phyloP scores from a whole-genome alignment of 2,888 invertebrate genomes.

The Hyles lineata region DNA sequence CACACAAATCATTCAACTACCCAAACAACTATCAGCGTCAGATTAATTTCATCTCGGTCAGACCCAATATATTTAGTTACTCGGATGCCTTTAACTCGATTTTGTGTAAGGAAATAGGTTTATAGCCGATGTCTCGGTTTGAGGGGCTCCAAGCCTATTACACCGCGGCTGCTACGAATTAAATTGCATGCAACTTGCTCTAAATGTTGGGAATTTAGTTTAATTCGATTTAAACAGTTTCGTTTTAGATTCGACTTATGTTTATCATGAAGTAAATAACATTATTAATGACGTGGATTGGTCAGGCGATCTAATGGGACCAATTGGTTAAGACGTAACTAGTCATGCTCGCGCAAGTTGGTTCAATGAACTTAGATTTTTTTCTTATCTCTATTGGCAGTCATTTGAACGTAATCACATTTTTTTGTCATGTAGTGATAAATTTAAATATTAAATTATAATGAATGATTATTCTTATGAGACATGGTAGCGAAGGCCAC shows the following conservation, averaged over 20 bases:
- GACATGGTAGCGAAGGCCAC: too few relatives aligned
- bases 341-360: too few relatives aligned
- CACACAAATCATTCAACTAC: background rate
- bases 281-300: background rate
- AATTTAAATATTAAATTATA: too few relatives aligned
- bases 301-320: too few relatives aligned
- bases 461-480: too few relatives aligned
- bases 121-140: slow-evolving; percentile 1
- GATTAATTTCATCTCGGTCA: background rate
- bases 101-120: slow-evolving; percentile 18
- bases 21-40: slow-evolving; percentile 1
- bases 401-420: too few relatives aligned
- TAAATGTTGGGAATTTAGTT: slow-evolving; percentile 2
- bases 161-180: slow-evolving; percentile 3
- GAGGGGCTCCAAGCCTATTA: slow-evolving; percentile 16
- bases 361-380: too few relatives aligned
- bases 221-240: slow-evolving; percentile 5
- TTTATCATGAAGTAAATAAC: background rate
- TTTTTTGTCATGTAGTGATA: too few relatives aligned
- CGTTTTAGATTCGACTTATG: background rate
- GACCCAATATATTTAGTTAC: slow-evolving; percentile 12
- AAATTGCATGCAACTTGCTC: slow-evolving; percentile 13
- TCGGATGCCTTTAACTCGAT: slow-evolving; percentile 15
- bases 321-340: too few relatives aligned
- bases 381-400: too few relatives aligned